Evolutionary conservation across 2,888 invertebrate genomes (phyloP), one percentile per base, ranked within the genome.

Genomic region (Sphaerophoria taeniata): DNA sequence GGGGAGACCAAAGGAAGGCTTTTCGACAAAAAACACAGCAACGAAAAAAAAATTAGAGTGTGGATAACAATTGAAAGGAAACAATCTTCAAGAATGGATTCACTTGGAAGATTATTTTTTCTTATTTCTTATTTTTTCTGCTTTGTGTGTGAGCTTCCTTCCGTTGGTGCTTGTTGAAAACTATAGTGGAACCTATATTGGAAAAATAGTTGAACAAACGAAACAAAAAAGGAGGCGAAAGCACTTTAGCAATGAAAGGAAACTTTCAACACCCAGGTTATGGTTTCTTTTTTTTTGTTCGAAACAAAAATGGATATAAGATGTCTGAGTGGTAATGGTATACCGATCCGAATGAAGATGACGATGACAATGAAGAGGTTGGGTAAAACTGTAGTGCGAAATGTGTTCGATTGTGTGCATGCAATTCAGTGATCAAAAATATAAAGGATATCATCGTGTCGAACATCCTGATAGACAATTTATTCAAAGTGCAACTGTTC

Each of bases 31-130:
- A 51, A 69, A 69, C 61, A 49, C n/a, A 33, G 33, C 0, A 47
- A 14, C 0, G 63, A 56, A 43, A 63, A 56, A 63, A 36, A 14
- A 63, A 16, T 45, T 7, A 9, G 11, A 43, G 55, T 34, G 34
- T 58, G 60, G 67, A 79, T 65, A 61, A 73, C 84, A 76, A 76
- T 84, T 79, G 79, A 84, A 84, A 84, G 79, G 75, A 84, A 84
- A 79, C 75, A 84, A 84, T 84, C 75, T 80, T 84, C 49, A 79
- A 79, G 56, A 84, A 84, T 79, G 79, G 67, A 84, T 72, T 76
- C 79, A 75, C 74, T 84, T 84, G 78, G 63, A 65, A 78, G 51
- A 53, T 73, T 70, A 31, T 61, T 43, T 24, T 53, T 4, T 14
- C n/a, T 34, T 33, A 3, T 51, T 65, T 34, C 5, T 49, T 34